These are phyloP conservation scores for Oscheius sp. DNA, from an alignment of 2,888 invertebrate species.

Conservation along the genomic window DNA sequence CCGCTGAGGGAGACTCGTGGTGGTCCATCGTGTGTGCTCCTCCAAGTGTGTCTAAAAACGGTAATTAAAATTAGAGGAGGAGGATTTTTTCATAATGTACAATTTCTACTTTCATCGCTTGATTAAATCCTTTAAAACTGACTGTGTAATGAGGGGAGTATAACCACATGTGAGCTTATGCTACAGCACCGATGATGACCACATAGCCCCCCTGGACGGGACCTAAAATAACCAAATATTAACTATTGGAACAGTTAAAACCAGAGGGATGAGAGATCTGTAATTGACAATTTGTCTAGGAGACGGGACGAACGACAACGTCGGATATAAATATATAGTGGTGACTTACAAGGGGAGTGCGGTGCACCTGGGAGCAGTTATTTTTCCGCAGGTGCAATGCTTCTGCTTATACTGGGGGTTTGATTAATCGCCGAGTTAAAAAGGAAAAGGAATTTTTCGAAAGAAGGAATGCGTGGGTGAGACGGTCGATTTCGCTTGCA, in stretches of 20 bases:
- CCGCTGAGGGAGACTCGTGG: constrained; percentile 37
- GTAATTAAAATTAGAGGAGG: background rate
- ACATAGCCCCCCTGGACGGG: constrained; percentile 40
- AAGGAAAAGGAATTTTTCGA: background rate
- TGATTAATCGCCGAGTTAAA: constrained; percentile 20
- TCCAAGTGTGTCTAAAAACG: constrained; percentile 27
- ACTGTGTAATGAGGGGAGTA: constrained; percentile 21
- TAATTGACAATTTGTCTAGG: background rate
- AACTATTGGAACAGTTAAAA: too few relatives aligned
- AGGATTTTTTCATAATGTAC: constrained; percentile 1
- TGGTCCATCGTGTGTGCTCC: constrained; percentile 28
- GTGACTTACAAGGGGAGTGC: background rate
- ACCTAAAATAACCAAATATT: constrained; percentile 17
- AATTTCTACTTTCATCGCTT: background rate
- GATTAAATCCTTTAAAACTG: background rate
- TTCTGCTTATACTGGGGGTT: constrained; percentile 4
- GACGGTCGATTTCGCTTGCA: too few relatives aligned
- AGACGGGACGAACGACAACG: background rate
- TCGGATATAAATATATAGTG: constrained; percentile 4
- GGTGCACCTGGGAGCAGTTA: constrained; percentile 4
- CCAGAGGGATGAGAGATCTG: too few relatives aligned
- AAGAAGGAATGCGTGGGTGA: background rate
- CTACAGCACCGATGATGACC: constrained; percentile 25
- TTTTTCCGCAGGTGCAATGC: constrained; percentile 29
- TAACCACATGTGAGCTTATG: constrained; percentile 33